These are phyloP conservation scores for Hippocampus zosterae DNA, from an alignment of 2,113 vertebrate genomes.

Conservation along the genomic window DNA sequence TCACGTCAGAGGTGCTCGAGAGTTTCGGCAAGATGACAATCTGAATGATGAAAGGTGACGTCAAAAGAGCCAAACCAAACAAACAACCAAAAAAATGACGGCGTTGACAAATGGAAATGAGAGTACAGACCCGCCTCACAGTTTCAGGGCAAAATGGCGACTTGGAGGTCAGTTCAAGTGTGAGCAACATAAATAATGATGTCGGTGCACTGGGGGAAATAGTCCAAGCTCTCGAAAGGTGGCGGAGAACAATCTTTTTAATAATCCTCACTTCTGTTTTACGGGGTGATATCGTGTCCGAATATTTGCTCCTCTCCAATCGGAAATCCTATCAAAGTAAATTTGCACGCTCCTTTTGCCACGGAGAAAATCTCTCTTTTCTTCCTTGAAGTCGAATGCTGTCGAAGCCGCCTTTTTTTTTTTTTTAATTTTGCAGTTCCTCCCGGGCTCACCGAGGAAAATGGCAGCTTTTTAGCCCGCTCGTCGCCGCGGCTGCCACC, in stretches of 20 bases:
- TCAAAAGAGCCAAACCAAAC: too few species aligned
- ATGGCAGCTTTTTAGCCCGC: slow-evolving; percentile 24
- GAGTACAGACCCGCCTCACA: not conserved
- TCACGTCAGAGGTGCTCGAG: not conserved
- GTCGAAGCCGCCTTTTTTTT: not conserved
- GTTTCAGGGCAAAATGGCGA: slow-evolving; percentile 33
- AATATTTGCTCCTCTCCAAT: slow-evolving; percentile 34
- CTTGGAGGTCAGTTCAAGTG: slow-evolving; percentile 47
- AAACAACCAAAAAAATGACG: not conserved
- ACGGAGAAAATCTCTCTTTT: slow-evolving; percentile 10
- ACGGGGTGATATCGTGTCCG: slow-evolving; percentile 35
- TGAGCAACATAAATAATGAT: slow-evolving; percentile 67
- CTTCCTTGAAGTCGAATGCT: slow-evolving; percentile 9
- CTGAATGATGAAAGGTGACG: not conserved
- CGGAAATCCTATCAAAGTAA: slow-evolving; percentile 31
- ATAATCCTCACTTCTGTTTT: slow-evolving; percentile 25
- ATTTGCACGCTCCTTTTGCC: slow-evolving; percentile 24
- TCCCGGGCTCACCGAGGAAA: slow-evolving; percentile 4
- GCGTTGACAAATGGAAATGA: not conserved
- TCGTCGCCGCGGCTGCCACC: slow-evolving; percentile 26
- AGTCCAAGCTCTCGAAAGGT: slow-evolving; percentile 37
- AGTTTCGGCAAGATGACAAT: not conserved
- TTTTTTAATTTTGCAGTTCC: slow-evolving; percentile 4
- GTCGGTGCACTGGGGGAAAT: slow-evolving; percentile 32
- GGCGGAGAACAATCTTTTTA: slow-evolving; percentile 34